Conservation (phyloP, 2,888 invertebrate genomes). For the Agrenia bidenticulata region DNA sequence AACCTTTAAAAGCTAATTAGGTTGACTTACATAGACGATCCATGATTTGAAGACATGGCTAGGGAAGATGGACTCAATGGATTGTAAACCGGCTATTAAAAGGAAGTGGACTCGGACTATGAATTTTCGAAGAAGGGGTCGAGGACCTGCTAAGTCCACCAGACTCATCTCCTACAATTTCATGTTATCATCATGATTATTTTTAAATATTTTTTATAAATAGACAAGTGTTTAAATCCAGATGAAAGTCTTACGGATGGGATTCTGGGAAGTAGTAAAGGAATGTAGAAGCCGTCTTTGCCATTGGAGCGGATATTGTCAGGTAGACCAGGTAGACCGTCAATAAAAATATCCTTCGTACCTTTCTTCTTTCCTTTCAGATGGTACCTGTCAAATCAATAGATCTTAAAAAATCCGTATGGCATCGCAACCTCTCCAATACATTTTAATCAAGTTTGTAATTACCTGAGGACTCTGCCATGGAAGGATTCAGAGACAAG, state of each 20-base stretch:
- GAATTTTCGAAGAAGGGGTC: conserved; percentile 33
- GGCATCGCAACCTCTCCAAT: not conserved
- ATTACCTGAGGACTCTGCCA: conserved; percentile 67
- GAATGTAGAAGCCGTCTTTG: conserved; percentile 68
- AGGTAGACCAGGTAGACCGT: conserved; percentile 73
- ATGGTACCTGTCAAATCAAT: conserved; percentile 62
- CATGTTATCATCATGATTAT: no score
- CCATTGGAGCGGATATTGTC: conserved; percentile 67
- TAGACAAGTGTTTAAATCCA: no score
- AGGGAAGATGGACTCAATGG: conserved; percentile 66
- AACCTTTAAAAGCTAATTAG: not conserved
- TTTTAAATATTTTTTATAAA: no score
- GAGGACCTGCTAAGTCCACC: conserved; percentile 17
- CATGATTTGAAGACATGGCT: conserved; percentile 65
- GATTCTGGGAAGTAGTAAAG: conserved; percentile 61
- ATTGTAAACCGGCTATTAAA: conserved; percentile 26
- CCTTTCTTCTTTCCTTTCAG: conserved; percentile 79
- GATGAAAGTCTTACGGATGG: no score
- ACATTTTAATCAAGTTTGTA: no score
- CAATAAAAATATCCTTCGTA: conserved; percentile 72
- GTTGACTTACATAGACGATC: conserved; percentile 58
- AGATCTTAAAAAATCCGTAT: not conserved
- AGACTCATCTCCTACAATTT: conserved; percentile 20
- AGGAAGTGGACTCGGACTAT: conserved; percentile 23
- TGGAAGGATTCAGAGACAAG: conserved; percentile 72